Evolutionary conservation across 1,140 invertebrate genomes (phyloP).

Genomic region (Dendrolimus punctatus): DNA sequence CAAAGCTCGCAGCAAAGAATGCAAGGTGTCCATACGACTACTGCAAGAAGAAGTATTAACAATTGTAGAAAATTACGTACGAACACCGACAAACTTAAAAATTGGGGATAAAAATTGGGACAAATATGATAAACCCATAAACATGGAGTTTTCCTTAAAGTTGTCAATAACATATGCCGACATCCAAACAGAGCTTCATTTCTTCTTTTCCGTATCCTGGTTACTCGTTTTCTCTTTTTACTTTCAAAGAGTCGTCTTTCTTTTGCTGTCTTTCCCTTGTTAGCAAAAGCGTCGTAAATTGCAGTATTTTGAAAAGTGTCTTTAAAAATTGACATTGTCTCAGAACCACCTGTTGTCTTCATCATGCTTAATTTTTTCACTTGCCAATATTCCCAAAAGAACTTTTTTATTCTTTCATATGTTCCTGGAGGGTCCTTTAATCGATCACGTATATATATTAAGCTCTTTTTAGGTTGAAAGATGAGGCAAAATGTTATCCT

Average conservation of each 20-base stretch:
- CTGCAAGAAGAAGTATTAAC: conserved; percentile 28
- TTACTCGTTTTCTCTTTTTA: conserved; percentile 19
- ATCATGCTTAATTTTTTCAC: conserved; percentile 22
- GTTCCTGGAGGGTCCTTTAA: conserved; percentile 20
- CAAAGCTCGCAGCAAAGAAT: conserved; percentile 32
- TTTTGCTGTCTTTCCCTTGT: conserved; percentile 25
- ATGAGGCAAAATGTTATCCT: conserved; percentile 14
- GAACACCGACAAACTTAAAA: conserved; percentile 21
- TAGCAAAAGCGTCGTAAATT: conserved; percentile 23
- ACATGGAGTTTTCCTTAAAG: conserved; percentile 38
- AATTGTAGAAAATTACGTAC: conserved; percentile 25
- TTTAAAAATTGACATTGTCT: conserved; percentile 21
- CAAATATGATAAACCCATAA: conserved; percentile 42
- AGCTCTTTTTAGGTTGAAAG: conserved; percentile 23
- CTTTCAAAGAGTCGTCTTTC: conserved; percentile 22
- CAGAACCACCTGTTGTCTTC: conserved; percentile 23
- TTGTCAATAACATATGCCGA: conserved; percentile 30
- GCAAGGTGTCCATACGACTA: conserved; percentile 42
- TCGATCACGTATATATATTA: conserved; percentile 18
- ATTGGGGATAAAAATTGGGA: conserved; percentile 39
- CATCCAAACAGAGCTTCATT: conserved; percentile 30
- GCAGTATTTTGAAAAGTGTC: conserved; percentile 29
- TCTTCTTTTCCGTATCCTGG: conserved; percentile 27
- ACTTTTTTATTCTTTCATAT: conserved; percentile 11
- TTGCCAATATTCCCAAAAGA: conserved; percentile 10